These are phyloP conservation scores for Boloria euphrosyne DNA, from an alignment of 2,888 invertebrate species.

Conservation along the genomic window DNA sequence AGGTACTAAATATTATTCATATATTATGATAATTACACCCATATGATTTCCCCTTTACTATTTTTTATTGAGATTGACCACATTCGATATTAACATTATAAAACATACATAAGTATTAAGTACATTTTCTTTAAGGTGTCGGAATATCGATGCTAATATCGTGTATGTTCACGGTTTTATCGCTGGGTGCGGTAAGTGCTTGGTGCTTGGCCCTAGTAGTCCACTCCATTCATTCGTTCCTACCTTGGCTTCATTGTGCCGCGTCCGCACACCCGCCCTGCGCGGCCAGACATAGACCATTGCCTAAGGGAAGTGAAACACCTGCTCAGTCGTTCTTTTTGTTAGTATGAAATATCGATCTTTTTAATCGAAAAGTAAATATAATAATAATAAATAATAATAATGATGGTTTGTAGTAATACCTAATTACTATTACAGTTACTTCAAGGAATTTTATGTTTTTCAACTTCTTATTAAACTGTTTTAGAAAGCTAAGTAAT, in stretches of 20 bases:
- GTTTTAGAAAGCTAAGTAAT: no score
- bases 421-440: no score
- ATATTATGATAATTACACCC: no score
- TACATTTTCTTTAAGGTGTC: slow-evolving; percentile 52
- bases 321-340: slow-evolving; percentile 72
- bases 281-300: slow-evolving; percentile 67
- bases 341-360: slow-evolving; percentile 54
- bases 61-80: neutral
- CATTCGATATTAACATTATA: neutral
- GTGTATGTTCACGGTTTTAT: slow-evolving; percentile 60
- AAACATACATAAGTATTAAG: no score
- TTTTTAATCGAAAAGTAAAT: no score
- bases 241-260: slow-evolving; percentile 77
- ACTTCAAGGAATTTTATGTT: no score
- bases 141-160: slow-evolving; percentile 66
- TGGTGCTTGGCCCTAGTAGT: slow-evolving; percentile 67
- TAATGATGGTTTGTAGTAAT: no score
- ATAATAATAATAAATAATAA: no score
- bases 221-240: slow-evolving; percentile 68
- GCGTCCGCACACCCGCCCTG: slow-evolving; percentile 64
- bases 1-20: no score
- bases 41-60: no score
- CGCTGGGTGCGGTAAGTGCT: slow-evolving; percentile 60
- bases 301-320: slow-evolving; percentile 60
- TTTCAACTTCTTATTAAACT: no score